phyloP scores from a whole-genome alignment of 2,113 vertebrate species.

The Pelecanus crispus region DNA sequence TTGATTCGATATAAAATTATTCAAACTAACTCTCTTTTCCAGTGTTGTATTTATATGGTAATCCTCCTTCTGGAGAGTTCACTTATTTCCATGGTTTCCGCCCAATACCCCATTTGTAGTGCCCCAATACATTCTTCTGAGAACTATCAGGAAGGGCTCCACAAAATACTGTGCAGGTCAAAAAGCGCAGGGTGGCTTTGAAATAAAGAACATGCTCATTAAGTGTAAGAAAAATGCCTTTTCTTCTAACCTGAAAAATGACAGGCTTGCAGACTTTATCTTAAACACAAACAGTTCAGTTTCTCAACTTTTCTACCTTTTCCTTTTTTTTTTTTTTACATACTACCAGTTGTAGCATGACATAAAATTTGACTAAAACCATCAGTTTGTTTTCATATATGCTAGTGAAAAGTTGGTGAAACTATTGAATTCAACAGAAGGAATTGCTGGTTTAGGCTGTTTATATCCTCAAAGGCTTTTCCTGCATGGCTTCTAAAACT shows the following conservation, averaged over 20 bases:
- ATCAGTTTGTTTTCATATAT: neutral
- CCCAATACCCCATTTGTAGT: neutral
- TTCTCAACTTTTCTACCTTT: neutral
- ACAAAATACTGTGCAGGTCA: neutral
- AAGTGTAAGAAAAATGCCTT: neutral
- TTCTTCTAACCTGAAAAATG: neutral
- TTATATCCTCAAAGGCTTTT: neutral
- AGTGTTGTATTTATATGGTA: neutral
- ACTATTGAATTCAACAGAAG: neutral
- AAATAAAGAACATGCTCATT: neutral
- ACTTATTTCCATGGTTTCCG: neutral
- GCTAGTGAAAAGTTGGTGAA: neutral
- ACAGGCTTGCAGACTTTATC: neutral
- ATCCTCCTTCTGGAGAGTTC: neutral
- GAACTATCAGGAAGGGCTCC: neutral
- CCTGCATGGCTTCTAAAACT: neutral
- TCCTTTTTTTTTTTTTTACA: neutral
- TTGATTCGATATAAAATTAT: neutral
- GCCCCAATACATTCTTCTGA: neutral
- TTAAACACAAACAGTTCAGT: neutral
- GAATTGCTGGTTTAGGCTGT: neutral
- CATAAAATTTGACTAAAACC: neutral
- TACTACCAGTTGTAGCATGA: neutral
- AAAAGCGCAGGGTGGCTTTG: neutral
- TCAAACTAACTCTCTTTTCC: neutral